Evolutionary conservation across 2,888 invertebrate genomes (phyloP).

Genomic region (Cenopis cana): DNA sequence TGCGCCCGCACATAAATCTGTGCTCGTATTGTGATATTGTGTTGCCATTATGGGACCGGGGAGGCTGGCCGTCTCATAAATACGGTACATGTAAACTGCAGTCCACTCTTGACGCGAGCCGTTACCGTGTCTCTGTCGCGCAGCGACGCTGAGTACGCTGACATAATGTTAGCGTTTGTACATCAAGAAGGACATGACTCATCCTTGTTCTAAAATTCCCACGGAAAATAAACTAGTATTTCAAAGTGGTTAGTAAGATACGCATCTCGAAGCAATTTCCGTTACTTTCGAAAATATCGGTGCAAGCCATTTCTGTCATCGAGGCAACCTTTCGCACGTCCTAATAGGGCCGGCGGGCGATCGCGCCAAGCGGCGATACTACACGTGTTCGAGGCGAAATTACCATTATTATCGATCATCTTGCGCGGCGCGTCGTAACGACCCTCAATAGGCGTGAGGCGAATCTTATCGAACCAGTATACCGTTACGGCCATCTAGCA

Average conservation of each 20-base stretch:
- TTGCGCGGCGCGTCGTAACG: constrained; percentile 78
- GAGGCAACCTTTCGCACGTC: constrained; percentile 68
- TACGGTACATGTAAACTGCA: constrained; percentile 61
- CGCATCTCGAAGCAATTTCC: constrained; percentile 30
- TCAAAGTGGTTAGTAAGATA: not conserved
- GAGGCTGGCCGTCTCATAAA: constrained; percentile 78
- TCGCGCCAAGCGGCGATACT: constrained; percentile 74
- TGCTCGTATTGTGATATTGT: constrained; percentile 85
- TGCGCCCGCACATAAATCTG: constrained; percentile 83
- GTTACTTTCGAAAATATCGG: constrained; percentile 36
- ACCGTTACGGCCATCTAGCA: constrained; percentile 66
- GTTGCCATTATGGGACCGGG: constrained; percentile 81
- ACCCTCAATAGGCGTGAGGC: constrained; percentile 75
- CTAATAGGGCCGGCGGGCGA: constrained; percentile 76
- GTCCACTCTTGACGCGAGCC: constrained; percentile 58
- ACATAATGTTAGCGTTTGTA: constrained; percentile 19
- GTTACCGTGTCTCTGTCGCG: constrained; percentile 58
- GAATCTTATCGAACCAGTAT: constrained; percentile 69
- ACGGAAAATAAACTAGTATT: constrained; percentile 20
- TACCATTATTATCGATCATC: constrained; percentile 86
- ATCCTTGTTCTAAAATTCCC: constrained; percentile 18
- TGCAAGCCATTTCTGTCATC: constrained; percentile 68
- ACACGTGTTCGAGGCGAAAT: constrained; percentile 81
- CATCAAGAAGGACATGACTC: constrained; percentile 24
- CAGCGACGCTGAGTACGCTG: constrained; percentile 33